A percentile compares a stretch with the other conserved stretches of the same genome.
Conservation (phyloP, 2,113 vertebrate species). For the Solenodon paradoxus region DNA sequence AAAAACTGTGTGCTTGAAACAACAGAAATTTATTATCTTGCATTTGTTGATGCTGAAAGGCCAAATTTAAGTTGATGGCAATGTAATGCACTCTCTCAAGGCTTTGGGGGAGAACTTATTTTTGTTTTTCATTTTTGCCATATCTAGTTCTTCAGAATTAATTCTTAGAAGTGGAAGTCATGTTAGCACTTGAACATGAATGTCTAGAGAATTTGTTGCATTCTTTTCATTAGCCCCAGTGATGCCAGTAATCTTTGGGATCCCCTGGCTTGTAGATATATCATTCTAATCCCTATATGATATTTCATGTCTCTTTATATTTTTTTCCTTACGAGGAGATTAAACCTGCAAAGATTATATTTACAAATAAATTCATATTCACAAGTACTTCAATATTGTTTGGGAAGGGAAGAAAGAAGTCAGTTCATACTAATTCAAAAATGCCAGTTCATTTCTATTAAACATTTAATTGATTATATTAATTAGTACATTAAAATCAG, state of each 20-base stretch:
- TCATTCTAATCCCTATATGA: not conserved
- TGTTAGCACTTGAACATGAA: too few species aligned
- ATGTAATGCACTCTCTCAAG: not conserved
- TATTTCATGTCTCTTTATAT: not conserved
- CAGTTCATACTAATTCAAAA: not conserved
- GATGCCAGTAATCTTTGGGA: not conserved
- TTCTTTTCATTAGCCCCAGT: not conserved
- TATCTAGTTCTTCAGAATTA: too few species aligned
- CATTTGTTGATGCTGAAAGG: not conserved
- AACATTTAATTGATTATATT: not conserved
- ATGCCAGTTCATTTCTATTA: not conserved
- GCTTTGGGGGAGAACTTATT: not conserved
- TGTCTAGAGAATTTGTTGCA: not conserved
- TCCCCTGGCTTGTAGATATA: not conserved
- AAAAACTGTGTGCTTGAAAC: not conserved
- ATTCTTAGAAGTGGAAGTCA: too few species aligned
- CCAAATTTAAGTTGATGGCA: not conserved
- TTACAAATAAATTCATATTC: not conserved
- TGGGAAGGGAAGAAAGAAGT: too few species aligned
- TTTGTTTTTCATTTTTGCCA: too few species aligned
- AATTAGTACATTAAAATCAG: not conserved
- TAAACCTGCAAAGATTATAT: not conserved
- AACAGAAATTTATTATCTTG: not conserved
- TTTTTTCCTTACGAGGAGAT: not conserved
- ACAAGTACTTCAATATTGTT: too few species aligned